Percentiles rank a stretch among this genome's conserved stretches.
phyloP scores from a whole-genome alignment of 1,140 invertebrate species.

The Diplogasteroides magnus region DNA sequence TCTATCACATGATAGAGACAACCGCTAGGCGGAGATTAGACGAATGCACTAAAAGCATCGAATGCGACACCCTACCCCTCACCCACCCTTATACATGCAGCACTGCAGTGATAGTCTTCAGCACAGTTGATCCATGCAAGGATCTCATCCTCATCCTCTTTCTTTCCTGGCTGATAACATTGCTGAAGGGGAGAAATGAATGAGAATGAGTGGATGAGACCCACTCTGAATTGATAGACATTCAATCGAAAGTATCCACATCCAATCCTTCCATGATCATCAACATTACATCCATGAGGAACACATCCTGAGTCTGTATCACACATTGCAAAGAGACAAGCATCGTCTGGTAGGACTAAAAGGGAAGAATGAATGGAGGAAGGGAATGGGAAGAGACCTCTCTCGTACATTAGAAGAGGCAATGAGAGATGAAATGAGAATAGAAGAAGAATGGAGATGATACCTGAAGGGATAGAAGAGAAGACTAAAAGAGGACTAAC shows the following conservation, averaged over 20 bases:
- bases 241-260: constrained; percentile 55
- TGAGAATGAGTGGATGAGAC: neutral
- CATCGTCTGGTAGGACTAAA: constrained; percentile 27
- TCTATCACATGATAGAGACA: too few relatives aligned
- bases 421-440: constrained; percentile 8
- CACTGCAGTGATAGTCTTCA: constrained; percentile 52
- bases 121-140: constrained; percentile 53
- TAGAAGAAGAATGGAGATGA: neutral
- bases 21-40: too few relatives aligned
- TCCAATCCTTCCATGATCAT: constrained; percentile 45
- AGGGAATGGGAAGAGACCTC: constrained; percentile 15
- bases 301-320: constrained; percentile 48
- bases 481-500: neutral
- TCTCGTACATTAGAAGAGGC: constrained; percentile 25
- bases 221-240: constrained; percentile 53
- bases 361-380: constrained; percentile 6
- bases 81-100: constrained; percentile 53
- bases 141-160: constrained; percentile 50
- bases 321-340: constrained; percentile 54
- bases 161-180: constrained; percentile 53
- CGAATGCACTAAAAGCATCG: too few relatives aligned
- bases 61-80: too few relatives aligned
- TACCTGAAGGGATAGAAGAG: neutral
- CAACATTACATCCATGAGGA: constrained; percentile 45
- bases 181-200: constrained; percentile 38